A percentile compares a stretch with the other conserved stretches of the same genome.
Evolutionary conservation across 2,113 vertebrate species (phyloP).

Genomic region (Oryzias celebensis): DNA sequence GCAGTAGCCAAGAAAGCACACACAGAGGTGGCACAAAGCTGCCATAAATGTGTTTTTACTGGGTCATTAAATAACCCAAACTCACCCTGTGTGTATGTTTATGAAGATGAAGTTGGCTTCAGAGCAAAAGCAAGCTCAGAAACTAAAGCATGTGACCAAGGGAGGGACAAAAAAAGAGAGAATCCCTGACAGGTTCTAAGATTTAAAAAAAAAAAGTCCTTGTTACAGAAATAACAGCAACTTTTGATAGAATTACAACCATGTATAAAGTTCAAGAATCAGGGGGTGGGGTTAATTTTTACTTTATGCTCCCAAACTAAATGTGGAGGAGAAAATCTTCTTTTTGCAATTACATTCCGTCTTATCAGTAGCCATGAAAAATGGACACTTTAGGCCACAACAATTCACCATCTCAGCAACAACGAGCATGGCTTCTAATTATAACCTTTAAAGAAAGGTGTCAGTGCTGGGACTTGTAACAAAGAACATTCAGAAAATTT

Average conservation of each 20-base stretch:
- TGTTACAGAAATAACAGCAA: conserved; percentile 9
- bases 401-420: conserved; percentile 36
- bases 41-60: background rate
- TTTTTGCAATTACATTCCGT: conserved; percentile 28
- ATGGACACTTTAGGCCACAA: conserved; percentile 67
- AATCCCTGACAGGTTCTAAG: no score
- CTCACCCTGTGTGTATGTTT: background rate
- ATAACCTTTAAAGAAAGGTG: conserved; percentile 70
- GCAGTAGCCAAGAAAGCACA: background rate
- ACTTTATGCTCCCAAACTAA: conserved; percentile 58
- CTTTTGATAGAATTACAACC: conserved; percentile 20
- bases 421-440: conserved; percentile 64
- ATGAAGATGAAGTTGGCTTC: background rate
- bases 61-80: conserved; percentile 1
- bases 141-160: background rate
- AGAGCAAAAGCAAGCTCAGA: background rate
- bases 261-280: conserved; percentile 24
- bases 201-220: background rate
- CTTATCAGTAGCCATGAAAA: conserved; percentile 35
- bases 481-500: conserved; percentile 66
- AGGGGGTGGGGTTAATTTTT: conserved; percentile 59
- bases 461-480: conserved; percentile 67
- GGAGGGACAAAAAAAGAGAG: no score
- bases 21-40: background rate
- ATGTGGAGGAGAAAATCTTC: conserved; percentile 36